phyloP scores from a whole-genome alignment of 2,113 vertebrate species.

The Alexandromys fortis region DNA sequence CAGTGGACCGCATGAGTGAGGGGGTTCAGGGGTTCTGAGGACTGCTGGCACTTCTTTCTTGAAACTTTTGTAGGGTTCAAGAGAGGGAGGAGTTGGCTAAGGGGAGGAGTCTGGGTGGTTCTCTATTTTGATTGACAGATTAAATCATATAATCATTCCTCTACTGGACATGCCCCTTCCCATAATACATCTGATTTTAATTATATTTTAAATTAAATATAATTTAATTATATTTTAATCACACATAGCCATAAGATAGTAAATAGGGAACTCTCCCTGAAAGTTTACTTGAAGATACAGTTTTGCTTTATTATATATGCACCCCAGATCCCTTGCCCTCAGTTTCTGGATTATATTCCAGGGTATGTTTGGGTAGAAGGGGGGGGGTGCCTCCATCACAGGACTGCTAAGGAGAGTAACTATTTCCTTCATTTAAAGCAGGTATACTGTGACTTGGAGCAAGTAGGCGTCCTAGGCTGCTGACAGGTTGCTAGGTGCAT shows the following conservation, averaged over 20 bases:
- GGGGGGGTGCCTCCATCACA: neutral
- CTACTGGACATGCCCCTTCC: neutral
- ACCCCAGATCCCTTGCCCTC: neutral
- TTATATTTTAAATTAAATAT: too few species aligned
- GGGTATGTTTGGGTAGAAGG: neutral
- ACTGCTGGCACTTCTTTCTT: neutral
- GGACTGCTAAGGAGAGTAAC: neutral
- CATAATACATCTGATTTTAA: neutral
- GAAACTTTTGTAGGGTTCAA: neutral
- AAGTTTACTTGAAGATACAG: neutral
- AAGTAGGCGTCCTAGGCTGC: neutral
- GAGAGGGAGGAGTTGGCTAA: neutral
- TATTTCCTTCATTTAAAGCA: neutral
- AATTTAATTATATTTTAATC: neutral
- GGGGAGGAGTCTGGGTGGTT: neutral
- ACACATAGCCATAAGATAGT: neutral
- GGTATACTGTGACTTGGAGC: neutral
- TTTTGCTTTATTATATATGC: neutral
- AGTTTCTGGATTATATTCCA: neutral
- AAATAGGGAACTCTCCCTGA: neutral
- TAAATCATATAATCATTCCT: neutral
- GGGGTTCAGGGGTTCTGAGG: too few species aligned
- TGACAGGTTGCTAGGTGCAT: neutral
- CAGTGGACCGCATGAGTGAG: too few species aligned
- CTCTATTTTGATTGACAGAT: neutral